Base-by-base conservation (phyloP, 2,113 vertebrate species). In the Ptilorrhoa leucosticta region DNA sequence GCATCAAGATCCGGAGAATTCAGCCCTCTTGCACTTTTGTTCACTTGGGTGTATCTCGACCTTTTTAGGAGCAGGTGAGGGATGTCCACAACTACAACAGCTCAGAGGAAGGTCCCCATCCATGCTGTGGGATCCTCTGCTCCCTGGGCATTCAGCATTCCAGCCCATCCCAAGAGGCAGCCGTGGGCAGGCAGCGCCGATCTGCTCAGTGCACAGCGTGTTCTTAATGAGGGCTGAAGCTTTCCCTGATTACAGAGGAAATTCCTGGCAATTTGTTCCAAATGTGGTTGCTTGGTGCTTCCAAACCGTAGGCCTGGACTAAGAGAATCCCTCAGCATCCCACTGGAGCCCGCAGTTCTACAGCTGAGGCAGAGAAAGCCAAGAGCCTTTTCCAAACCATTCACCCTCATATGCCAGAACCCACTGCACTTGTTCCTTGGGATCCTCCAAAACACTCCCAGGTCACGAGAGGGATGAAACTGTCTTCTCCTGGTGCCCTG, bases 41-140 rank as follows among this genome's bases (percentile, higher is more conserved):
- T 87, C 68, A n/a, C 19, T 35, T 0, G 1, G 35, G 33, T 13
- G 6, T 8, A 20, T 31, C 69, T 69, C 0, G 0, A 31, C 20
- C 2, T 5, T 31, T 44, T 18, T 6, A 73, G 65, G 27, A 83
- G 35, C 0, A 3, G 69, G 10, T 54, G 57, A 58, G 40, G 63
- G 53, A 56, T 58, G 45, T 26, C 42, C 73, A 6, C 7, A 70
- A 15, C 18, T 18, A 3, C 39, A 50, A 3, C 33, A 75, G 54
- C 68, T 58, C 63, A 57, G 42, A 65, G 37, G 12, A 44, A 44
- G 19, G 71, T 56, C 47, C 50, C 37, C 3, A 2, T 0, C 11
- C 19, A 3, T 37, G 64, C 45, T 79, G 27, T 13, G 6, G 64
- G 60, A 39, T 24, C 15, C 77, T 50, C 33, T n/a, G 35, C 56